Evolutionary conservation across 2,888 invertebrate species (phyloP), one percentile per base, ranked within the genome.

Genomic region (Drosophila recens): DNA sequence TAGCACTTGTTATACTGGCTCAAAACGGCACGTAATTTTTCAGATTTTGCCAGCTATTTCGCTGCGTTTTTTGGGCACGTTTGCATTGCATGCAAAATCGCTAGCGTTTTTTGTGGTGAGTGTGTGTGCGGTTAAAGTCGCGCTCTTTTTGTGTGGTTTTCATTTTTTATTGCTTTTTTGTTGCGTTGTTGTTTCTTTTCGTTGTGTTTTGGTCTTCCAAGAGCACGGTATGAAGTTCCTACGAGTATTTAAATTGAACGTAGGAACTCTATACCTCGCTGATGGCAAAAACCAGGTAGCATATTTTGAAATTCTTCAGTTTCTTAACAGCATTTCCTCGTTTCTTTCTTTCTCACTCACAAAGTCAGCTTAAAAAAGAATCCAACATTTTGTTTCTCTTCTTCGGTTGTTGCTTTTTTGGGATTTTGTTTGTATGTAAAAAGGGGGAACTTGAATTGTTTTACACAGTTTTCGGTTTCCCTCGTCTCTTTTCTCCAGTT

Each of bases 191-290:
- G 0, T 6, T 53, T 38, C 38, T 40, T 52, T 45, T 51, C 38
- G 92, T 90, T 93, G 94, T 91, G 84, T 91, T 94, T 94, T 94
- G 95, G 96, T 95, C 94, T 95, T 95, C 97, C 97, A 97, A 97
- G 97, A 97, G 97, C 97, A 97, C 97, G 97, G 97, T 97, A 97
- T 97, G 97, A 97, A 97, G 97, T 97, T 97, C 97, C 97, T 97
- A 97, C 97, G 95, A 94, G 94, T 94, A 91, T 93, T 94, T 96
- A 89, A 88, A 89, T 80, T 80, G 87, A 90, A 92, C 97, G 97
- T 97, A 97, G 97, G 97, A 97, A 97, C 97, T 97, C 97, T 97
- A 97, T 97, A 97, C 97, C 97, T 97, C 97, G 97, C 97, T 97
- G 95, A 96, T 97, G 97, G 96, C 93, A 94, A 93, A 94, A 92